Conservation (phyloP, 2,888 invertebrate species). For the Thumatha senex region DNA sequence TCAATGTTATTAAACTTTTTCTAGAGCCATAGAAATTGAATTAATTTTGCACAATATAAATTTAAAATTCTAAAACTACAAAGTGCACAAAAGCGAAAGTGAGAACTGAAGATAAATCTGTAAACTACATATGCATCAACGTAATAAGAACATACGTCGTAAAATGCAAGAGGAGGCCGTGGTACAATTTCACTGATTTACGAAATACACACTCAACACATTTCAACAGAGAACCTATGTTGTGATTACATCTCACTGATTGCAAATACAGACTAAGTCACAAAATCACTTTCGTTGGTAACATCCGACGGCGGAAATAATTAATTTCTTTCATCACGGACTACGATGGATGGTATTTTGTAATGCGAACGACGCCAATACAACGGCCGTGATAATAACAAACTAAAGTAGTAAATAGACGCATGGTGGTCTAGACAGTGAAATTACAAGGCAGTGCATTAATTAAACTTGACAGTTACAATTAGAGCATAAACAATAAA, state of each 20-base stretch:
- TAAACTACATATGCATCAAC: no score
- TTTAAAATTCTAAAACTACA: no score
- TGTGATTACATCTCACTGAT: constrained; percentile 14
- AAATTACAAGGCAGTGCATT: constrained; percentile 60
- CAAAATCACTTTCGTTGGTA: constrained; percentile 67
- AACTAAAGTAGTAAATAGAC: constrained; percentile 41
- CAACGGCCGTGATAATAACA: constrained; percentile 44
- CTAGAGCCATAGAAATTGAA: no score
- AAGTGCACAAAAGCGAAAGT: no score
- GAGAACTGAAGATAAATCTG: no score
- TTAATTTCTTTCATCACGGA: constrained; percentile 59
- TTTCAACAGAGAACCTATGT: neutral
- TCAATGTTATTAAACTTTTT: no score
- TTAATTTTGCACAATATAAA: no score
- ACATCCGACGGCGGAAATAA: constrained; percentile 57
- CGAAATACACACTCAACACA: constrained; percentile 9
- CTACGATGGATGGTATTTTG: constrained; percentile 52
- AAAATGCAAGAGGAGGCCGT: no score
- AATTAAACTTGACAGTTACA: constrained; percentile 56
- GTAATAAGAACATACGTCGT: no score
- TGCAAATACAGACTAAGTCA: constrained; percentile 46
- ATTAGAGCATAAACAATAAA: constrained; percentile 54
- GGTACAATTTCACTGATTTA: constrained; percentile 11
- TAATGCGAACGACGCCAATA: constrained; percentile 43
- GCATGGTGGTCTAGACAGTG: constrained; percentile 59